These are phyloP conservation scores for Brachyopa scutellaris DNA, from an alignment of 2,888 invertebrate species.

Conservation along the genomic window DNA sequence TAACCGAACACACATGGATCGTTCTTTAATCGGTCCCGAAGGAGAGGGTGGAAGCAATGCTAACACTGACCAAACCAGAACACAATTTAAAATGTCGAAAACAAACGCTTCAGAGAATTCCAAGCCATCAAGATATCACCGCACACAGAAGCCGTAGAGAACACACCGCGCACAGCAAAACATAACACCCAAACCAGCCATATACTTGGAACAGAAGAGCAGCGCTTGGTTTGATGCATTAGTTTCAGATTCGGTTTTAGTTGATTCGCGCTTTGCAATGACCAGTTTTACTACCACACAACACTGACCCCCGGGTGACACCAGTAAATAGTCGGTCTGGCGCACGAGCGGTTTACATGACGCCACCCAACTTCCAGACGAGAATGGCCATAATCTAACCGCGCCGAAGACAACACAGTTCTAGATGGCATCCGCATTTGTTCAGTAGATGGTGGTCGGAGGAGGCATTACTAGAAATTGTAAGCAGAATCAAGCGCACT, in stretches of 20 bases:
- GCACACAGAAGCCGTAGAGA: constrained; percentile 59
- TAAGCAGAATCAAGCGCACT: constrained; percentile 32
- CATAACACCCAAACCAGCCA: no score
- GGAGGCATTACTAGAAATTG: background rate
- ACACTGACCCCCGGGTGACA: constrained; percentile 4
- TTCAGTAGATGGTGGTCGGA: constrained; percentile 4
- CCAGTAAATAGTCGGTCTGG: constrained; percentile 27
- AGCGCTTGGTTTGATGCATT: constrained; percentile 12
- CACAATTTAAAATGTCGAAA: no score
- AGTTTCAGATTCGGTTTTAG: constrained; percentile 61
- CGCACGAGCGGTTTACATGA: constrained; percentile 45
- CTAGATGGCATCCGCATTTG: no score
- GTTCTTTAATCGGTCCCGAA: constrained; percentile 9
- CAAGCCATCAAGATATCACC: constrained; percentile 52
- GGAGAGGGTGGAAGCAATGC: background rate
- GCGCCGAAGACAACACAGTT: background rate
- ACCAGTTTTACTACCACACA: constrained; percentile 47
- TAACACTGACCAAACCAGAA: constrained; percentile 5
- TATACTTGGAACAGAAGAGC: no score
- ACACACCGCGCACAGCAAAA: background rate
- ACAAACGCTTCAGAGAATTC: constrained; percentile 47
- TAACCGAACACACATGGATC: constrained; percentile 48
- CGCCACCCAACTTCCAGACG: constrained; percentile 42
- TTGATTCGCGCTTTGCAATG: constrained; percentile 46
- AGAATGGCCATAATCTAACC: background rate